Percentiles rank a stretch among this genome's conserved stretches.
These are phyloP conservation scores for Cabera pusaria DNA, from an alignment of 2,888 invertebrate genomes.

Conservation along the genomic window DNA sequence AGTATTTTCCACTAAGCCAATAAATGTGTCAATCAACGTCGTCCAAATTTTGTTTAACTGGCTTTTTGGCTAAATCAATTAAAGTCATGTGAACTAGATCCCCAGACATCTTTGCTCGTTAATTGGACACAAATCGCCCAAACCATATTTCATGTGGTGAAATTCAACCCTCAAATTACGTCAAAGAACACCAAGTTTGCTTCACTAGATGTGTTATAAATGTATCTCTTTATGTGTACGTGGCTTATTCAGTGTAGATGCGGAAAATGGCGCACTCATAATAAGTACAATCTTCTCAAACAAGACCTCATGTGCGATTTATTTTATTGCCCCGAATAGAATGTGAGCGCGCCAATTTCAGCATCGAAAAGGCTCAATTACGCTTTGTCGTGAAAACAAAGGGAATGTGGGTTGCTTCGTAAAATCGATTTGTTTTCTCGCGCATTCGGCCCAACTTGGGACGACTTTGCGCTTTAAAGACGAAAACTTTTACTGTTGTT, in stretches of 20 bases:
- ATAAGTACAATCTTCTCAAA: no score
- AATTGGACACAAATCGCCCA: slow-evolving; percentile 22
- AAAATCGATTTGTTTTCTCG: slow-evolving; percentile 13
- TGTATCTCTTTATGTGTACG: slow-evolving; percentile 12
- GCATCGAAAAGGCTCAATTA: slow-evolving; percentile 18
- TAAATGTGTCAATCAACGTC: slow-evolving; percentile 10
- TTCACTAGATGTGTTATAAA: slow-evolving; percentile 27
- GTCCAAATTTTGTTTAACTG: slow-evolving; percentile 7
- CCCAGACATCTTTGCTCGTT: slow-evolving; percentile 23
- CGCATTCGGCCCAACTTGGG: slow-evolving; percentile 13
- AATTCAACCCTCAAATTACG: slow-evolving; percentile 27
- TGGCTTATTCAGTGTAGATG: slow-evolving; percentile 21
- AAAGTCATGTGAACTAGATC: slow-evolving; percentile 10
- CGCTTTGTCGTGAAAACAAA: slow-evolving; percentile 26
- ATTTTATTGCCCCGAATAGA: slow-evolving; percentile 10
- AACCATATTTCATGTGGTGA: slow-evolving; percentile 26
- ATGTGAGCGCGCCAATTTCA: slow-evolving; percentile 17
- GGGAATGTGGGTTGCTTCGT: slow-evolving; percentile 13
- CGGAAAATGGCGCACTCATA: slow-evolving; percentile 10
- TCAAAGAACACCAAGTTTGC: slow-evolving; percentile 28
- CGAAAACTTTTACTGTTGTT: slow-evolving; percentile 1
- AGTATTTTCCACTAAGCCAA: background rate
- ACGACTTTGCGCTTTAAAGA: slow-evolving; percentile 9
- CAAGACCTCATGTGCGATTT: background rate
- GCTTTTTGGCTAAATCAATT: slow-evolving; percentile 9